These are phyloP conservation scores for Lithobates pipiens DNA, from an alignment of 2,797 vertebrate species.

Conservation along the genomic window DNA sequence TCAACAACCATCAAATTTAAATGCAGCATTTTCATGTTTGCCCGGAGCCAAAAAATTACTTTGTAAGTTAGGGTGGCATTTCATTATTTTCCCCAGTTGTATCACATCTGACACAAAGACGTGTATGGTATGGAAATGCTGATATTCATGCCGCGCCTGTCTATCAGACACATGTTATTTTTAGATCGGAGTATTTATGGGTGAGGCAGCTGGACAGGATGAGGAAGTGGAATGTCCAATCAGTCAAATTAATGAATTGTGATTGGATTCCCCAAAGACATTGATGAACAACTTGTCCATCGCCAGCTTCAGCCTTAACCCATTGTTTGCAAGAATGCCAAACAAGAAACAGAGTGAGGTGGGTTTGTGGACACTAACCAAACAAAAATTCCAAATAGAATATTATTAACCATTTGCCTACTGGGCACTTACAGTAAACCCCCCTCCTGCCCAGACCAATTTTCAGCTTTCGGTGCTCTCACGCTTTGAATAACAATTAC, in stretches of 20 bases:
- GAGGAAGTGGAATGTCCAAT: neutral
- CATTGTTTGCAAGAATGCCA: neutral
- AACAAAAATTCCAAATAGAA: neutral
- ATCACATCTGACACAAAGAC: neutral
- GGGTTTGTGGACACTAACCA: neutral
- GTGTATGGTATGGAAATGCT: neutral
- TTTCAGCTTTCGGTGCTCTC: no score
- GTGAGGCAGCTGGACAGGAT: slow-evolving; percentile 11
- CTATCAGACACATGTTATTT: slow-evolving; percentile 7
- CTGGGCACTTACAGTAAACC: no score
- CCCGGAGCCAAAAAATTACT: neutral
- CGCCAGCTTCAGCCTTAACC: neutral
- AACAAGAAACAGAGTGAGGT: neutral
- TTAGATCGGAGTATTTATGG: slow-evolving; percentile 9
- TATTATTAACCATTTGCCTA: no score
- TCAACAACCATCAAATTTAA: neutral
- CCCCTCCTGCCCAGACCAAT: no score
- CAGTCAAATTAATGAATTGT: slow-evolving; percentile 51
- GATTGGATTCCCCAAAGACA: slow-evolving; percentile 30
- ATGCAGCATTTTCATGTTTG: neutral
- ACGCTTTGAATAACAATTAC: no score
- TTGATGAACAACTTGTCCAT: slow-evolving; percentile 18
- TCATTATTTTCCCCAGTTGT: neutral
- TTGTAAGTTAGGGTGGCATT: neutral
- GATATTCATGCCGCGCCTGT: neutral